phyloP scores from a whole-genome alignment of 2,797 vertebrate genomes.

The Acipenser ruthenus region DNA sequence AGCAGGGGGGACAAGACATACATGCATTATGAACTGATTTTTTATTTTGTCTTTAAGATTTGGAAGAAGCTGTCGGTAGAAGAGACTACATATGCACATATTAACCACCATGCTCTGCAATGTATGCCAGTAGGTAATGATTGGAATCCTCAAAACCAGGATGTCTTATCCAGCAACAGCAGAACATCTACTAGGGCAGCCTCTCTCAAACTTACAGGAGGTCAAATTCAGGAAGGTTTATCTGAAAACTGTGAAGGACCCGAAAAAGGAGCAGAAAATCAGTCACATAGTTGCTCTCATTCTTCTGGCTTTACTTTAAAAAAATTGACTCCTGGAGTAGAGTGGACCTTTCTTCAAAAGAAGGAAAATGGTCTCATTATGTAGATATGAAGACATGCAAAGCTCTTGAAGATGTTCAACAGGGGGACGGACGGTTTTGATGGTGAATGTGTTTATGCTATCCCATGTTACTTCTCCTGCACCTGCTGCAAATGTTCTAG shows the following conservation, averaged over 20 bases:
- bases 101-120: neutral
- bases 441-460: neutral
- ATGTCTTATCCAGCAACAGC: neutral
- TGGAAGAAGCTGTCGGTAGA: slow-evolving; percentile 13
- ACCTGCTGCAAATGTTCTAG: neutral
- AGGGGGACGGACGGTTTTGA: neutral
- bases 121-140: neutral
- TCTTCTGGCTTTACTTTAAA: neutral
- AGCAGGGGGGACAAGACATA: no score
- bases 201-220: neutral
- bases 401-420: neutral
- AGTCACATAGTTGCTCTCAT: neutral
- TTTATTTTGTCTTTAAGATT: slow-evolving; percentile 10
- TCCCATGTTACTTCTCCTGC: neutral
- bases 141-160: neutral
- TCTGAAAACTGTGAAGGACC: neutral
- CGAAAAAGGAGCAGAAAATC: neutral
- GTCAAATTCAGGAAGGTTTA: neutral
- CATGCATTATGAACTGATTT: neutral
- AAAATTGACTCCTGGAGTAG: neutral
- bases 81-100: slow-evolving; percentile 12
- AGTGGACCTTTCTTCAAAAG: neutral
- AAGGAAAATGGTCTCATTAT: neutral
- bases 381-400: slow-evolving; percentile 2
- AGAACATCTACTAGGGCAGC: neutral